Percentiles rank a stretch among this genome's conserved stretches.
Evolutionary conservation across 2,888 invertebrate species (phyloP).

Genomic region (Stenchaetothrips biformis): DNA sequence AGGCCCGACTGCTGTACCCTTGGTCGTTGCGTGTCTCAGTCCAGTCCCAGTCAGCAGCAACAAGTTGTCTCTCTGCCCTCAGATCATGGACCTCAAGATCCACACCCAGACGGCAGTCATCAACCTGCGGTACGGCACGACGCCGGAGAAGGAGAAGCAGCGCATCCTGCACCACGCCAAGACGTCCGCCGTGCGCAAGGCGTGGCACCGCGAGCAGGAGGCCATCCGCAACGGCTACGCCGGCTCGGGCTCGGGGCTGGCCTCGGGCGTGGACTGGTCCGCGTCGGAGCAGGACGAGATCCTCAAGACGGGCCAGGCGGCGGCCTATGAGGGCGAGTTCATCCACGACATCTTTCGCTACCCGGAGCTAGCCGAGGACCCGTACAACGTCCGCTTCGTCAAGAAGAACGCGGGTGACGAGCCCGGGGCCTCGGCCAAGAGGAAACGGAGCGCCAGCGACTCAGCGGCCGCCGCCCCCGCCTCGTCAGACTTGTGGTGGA

Average conservation of each 20-base stretch:
- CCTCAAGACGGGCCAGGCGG: slow-evolving; percentile 73
- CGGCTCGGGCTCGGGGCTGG: slow-evolving; percentile 53
- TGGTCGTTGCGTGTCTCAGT: neutral
- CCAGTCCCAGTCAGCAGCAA: slow-evolving; percentile 53
- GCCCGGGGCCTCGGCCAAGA: slow-evolving; percentile 5
- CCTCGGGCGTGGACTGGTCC: slow-evolving; percentile 66
- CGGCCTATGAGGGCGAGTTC: slow-evolving; percentile 86
- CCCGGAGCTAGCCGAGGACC: slow-evolving; percentile 92
- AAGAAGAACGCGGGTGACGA: slow-evolving; percentile 57
- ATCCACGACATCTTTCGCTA: slow-evolving; percentile 84
- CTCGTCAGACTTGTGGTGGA: neutral
- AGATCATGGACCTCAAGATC: slow-evolving; percentile 74
- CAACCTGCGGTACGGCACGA: slow-evolving; percentile 91
- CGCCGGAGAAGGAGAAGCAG: slow-evolving; percentile 81
- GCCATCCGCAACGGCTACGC: slow-evolving; percentile 71
- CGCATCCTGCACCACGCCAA: slow-evolving; percentile 87
- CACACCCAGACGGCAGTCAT: slow-evolving; percentile 86
- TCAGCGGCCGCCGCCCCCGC: neutral
- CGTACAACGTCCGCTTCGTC: slow-evolving; percentile 85
- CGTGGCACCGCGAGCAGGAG: slow-evolving; percentile 90
- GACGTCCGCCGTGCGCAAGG: slow-evolving; percentile 77
- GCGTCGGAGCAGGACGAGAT: slow-evolving; percentile 85
- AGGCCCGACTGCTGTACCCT: slow-evolving; percentile 18
- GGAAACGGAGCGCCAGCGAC: neutral
- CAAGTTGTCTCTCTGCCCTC: slow-evolving; percentile 51